Evolutionary conservation across 2,888 invertebrate species (phyloP), one percentile per base, ranked within the genome.

Genomic region (Frankliniella intonsa): DNA sequence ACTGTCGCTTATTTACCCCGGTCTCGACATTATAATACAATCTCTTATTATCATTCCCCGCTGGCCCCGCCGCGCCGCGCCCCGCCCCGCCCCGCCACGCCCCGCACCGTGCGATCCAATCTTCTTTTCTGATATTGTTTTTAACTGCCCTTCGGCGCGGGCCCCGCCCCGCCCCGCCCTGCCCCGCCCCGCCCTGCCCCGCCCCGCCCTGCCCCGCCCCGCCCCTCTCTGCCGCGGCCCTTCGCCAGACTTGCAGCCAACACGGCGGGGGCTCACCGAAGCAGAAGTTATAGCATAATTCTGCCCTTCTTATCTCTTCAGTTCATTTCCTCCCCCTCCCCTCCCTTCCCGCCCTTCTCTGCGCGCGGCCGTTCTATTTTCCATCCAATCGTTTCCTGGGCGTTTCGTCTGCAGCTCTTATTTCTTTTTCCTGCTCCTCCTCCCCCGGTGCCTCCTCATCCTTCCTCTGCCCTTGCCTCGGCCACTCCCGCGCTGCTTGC

Each of bases 201-300:
- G 14, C 14, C 14, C 69, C 22, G 69, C 25, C 11, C 69, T 22
- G 69, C 55, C 14, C 14, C 55, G 12, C 55, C 17, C 55, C 17
- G 55, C 55, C 55, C 5, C 14, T 12, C 55, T 7, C 14, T 7
- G 55, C 55, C 55, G 14, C 55, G 38, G 38, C 38, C 38, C 38
- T 38, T 38, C 38, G 38, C 55, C 55, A 55, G 55, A 14, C 14
- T 17, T 17, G 55, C 55, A 55, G 55, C 69, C 62, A 17, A 62
- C 62, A 62, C 62, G 62, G 62, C 38, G 38, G 38, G 38, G 38
- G 38, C 62, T n/a, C 62, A 25, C 69, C 69, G 69, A 76, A 76
- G 69, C 25, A 76, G 69, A 76, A 76, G 69, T 76, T 76, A 76
- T 76, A 76, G 69, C 69, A 76, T 76, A 76, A 76, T 76, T 76